Evolutionary conservation across 2,888 invertebrate species (phyloP), one percentile per base, ranked within the genome.

Genomic region (Synergus itoensis): DNA sequence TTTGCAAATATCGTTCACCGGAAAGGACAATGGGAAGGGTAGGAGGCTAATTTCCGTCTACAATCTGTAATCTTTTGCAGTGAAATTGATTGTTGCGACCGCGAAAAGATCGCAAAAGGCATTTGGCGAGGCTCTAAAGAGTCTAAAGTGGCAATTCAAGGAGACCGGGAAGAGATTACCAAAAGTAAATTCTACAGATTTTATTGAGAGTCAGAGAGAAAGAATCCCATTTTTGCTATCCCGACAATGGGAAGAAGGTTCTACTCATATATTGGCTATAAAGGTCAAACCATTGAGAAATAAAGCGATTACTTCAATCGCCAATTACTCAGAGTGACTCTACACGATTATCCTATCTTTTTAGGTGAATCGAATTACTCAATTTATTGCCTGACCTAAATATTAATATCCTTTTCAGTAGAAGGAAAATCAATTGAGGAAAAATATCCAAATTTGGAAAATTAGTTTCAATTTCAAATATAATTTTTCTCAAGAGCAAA

Each of bases 131-230:
- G 78, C 77, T 82, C 83, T 82, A 83, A 82, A 84, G 83, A 79
- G 80, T 82, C 83, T 81, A 83, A 81, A 84, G 82, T 80, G 79
- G 78, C 81, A 76, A 84, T 82, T 88, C 88, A 90, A 89, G 89
- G 89, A 86, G 85, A 89, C 81, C 89, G 82, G 88, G 88, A 88
- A 89, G 86, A 81, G 69, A 64, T 77, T 63, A 62, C 63, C 53
- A 43, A 79, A 79, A 79, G 64, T 57, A 40, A 60, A 69, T 53
- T 41, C 48, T 45, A 63, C 82, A 79, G 79, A 77, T 78, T 80
- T 84, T 82, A 82, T 82, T 83, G 83, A 82, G 79, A 79, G 80
- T 77, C 69, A 75, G 73, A 63, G 77, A 77, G 67, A 81, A 78
- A 77, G 63, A 77, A 81, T 80, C 75, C 28, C 62, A 79, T 67